A percentile compares a stretch with the other conserved stretches of the same genome.
These are phyloP conservation scores for Drosophila pachea DNA, from an alignment of 1,140 invertebrate genomes.

Conservation along the genomic window DNA sequence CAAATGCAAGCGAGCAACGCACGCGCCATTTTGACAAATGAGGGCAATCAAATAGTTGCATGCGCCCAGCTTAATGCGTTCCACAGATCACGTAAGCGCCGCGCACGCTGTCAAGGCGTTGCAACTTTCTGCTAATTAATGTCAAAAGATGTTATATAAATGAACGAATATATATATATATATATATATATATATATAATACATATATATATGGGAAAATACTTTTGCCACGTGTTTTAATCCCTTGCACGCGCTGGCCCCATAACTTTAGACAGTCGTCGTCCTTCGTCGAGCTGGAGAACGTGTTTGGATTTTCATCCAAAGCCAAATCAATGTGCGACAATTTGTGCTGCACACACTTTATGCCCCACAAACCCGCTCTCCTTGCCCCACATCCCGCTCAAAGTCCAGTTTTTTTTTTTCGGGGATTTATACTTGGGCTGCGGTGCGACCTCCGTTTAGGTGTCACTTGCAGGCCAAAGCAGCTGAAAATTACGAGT, in stretches of 20 bases:
- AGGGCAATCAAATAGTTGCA: slow-evolving; percentile 51
- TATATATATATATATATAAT: slow-evolving; percentile 23
- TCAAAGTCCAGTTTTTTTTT: too few relatives aligned
- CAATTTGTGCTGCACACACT: slow-evolving; percentile 11
- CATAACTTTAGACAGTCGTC: slow-evolving; percentile 59
- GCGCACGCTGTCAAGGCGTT: slow-evolving; percentile 31
- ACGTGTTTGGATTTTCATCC: slow-evolving; percentile 58
- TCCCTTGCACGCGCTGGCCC: slow-evolving; percentile 47
- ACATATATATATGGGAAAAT: slow-evolving; percentile 13
- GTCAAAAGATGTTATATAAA: slow-evolving; percentile 54
- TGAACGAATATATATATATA: slow-evolving; percentile 20
- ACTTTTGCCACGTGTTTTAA: slow-evolving; percentile 58
- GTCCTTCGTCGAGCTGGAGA: not conserved
- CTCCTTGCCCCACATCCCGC: too few relatives aligned
- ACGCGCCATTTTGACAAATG: slow-evolving; percentile 67
- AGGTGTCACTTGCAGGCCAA: slow-evolving; percentile 43
- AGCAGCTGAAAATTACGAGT: slow-evolving; percentile 9
- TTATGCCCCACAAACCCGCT: too few relatives aligned
- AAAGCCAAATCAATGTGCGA: slow-evolving; percentile 34
- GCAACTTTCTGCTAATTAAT: slow-evolving; percentile 64
- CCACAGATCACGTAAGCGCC: slow-evolving; percentile 59
- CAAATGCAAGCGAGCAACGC: slow-evolving; percentile 36
- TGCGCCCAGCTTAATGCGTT: slow-evolving; percentile 31
- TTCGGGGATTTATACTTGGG: slow-evolving; percentile 27
- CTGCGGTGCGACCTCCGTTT: slow-evolving; percentile 11